Evolutionary conservation across 2,888 invertebrate species (phyloP).

Genomic region (Lasioglossum vierecki): DNA sequence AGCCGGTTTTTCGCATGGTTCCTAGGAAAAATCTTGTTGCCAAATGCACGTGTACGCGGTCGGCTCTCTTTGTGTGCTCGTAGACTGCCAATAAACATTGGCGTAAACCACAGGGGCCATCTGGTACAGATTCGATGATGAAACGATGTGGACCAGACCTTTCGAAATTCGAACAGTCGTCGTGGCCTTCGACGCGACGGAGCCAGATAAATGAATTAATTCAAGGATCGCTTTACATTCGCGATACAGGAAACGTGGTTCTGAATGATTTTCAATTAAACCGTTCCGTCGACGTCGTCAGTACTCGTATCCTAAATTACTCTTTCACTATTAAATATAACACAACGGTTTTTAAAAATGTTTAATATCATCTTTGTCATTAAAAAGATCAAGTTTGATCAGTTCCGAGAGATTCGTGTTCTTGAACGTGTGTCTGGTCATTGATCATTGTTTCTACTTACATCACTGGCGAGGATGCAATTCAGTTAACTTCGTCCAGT

Average conservation of each 20-base stretch:
- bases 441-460: neutral
- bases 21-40: neutral
- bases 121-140: neutral
- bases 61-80: neutral
- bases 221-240: conserved; percentile 41
- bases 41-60: neutral
- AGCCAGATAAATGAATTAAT: conserved; percentile 43
- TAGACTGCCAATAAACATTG: neutral
- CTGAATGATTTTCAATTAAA: neutral
- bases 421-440: neutral
- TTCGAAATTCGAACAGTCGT: conserved; percentile 38
- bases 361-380: neutral
- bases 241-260: neutral
- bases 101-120: neutral
- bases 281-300: neutral
- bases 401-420: neutral
- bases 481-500: neutral
- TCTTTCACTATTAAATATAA: no score
- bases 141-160: conserved; percentile 6
- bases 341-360: neutral
- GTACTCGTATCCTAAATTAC: neutral
- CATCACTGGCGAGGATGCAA: neutral
- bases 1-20: neutral
- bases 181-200: conserved; percentile 39
- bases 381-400: neutral